A percentile compares a stretch with the other conserved stretches of the same genome.
phyloP scores from a whole-genome alignment of 2,888 invertebrate genomes.

The Anarsia innoxiella region DNA sequence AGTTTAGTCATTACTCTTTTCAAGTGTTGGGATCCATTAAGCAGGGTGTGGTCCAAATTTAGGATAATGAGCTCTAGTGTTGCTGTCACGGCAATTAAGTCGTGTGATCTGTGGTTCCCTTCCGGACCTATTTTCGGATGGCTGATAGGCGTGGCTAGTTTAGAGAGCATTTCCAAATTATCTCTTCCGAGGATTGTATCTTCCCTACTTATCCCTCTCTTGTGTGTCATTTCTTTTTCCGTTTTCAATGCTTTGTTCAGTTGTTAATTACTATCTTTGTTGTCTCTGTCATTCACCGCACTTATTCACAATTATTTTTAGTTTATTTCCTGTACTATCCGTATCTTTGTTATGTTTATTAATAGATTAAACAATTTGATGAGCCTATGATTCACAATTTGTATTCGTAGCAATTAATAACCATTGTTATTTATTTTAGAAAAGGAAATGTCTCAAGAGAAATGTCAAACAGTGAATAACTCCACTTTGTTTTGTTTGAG shows the following conservation, averaged over 20 bases:
- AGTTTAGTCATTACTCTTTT: constrained; percentile 9
- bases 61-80: constrained; percentile 43
- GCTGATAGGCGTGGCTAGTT: constrained; percentile 35
- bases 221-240: too few species aligned
- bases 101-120: constrained; percentile 28
- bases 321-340: too few species aligned
- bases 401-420: constrained; percentile 1
- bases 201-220: too few species aligned
- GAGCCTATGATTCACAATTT: too few species aligned
- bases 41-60: constrained; percentile 45
- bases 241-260: too few species aligned
- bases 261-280: too few species aligned
- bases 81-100: constrained; percentile 54
- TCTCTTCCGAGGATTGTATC: too few species aligned
- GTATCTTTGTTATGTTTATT: too few species aligned
- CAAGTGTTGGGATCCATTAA: constrained; percentile 29
- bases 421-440: constrained; percentile 4
- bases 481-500: too few species aligned
- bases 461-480: too few species aligned
- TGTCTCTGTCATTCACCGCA: constrained; percentile 2
- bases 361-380: too few species aligned
- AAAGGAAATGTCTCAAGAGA: constrained; percentile 1
- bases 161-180: too few species aligned
- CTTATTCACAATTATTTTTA: neutral
- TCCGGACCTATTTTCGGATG: constrained; percentile 52